These are phyloP conservation scores for Episyrphus balteatus DNA, from an alignment of 1,140 invertebrate species.

Conservation along the genomic window DNA sequence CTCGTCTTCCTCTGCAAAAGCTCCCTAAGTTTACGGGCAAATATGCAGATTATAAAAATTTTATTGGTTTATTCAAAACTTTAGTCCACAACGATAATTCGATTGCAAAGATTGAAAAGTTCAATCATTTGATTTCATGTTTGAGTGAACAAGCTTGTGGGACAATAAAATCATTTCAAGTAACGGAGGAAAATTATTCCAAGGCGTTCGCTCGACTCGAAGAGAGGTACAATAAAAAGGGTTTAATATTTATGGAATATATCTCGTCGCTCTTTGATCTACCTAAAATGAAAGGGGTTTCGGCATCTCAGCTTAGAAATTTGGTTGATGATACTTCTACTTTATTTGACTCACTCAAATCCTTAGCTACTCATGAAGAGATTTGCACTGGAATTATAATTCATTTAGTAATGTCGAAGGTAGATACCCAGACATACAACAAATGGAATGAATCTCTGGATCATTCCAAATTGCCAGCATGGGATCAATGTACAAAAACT, in stretches of 20 bases:
- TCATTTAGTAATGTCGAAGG: neutral
- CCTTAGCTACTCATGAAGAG: neutral
- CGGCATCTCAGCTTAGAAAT: neutral
- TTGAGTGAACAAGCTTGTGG: neutral
- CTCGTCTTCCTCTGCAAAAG: neutral
- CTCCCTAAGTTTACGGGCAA: constrained; percentile 4
- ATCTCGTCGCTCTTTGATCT: neutral
- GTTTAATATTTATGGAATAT: constrained; percentile 2
- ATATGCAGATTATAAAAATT: constrained; percentile 6
- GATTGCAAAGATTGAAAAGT: constrained; percentile 2
- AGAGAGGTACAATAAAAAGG: constrained; percentile 4
- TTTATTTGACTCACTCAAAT: constrained; percentile 1
- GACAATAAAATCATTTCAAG: constrained; percentile 3
- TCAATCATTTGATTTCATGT: constrained; percentile 5
- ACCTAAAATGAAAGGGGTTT: neutral
- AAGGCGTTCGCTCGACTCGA: neutral
- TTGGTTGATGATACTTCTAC: constrained; percentile 1
- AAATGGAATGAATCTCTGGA: constrained; percentile 1
- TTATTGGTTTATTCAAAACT: constrained; percentile 1
- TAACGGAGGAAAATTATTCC: constrained; percentile 5
- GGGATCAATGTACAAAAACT: neutral
- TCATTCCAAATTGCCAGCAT: neutral
- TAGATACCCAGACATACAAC: neutral
- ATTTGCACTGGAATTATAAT: constrained; percentile 2
- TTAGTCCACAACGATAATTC: neutral